Conservation (phyloP, 2,113 vertebrate genomes). For the Caranx ignobilis region DNA sequence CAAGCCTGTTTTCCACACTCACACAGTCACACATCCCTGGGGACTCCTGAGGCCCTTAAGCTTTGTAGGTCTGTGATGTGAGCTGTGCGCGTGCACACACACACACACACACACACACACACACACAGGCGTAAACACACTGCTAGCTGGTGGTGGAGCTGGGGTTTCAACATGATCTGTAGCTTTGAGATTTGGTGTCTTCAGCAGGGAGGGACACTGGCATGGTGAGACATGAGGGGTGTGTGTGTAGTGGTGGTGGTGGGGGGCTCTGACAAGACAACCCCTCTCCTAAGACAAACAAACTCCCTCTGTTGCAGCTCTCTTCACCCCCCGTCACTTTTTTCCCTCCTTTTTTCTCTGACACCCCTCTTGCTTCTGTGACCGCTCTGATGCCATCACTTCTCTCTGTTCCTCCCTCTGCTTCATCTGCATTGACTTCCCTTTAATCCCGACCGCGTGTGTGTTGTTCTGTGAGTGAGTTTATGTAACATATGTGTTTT, state of each 20-base stretch:
- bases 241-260: slow-evolving; percentile 23
- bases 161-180: slow-evolving; percentile 34
- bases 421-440: slow-evolving; percentile 36
- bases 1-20: slow-evolving; percentile 6
- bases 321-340: background rate
- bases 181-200: slow-evolving; percentile 45
- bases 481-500: slow-evolving; percentile 67
- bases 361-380: background rate
- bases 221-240: slow-evolving; percentile 17
- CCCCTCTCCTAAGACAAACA: slow-evolving; percentile 18
- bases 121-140: background rate
- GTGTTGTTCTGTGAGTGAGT: slow-evolving; percentile 12
- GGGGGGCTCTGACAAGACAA: slow-evolving; percentile 41
- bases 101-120: background rate
- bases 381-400: background rate
- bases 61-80: slow-evolving; percentile 36
- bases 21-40: slow-evolving; percentile 12
- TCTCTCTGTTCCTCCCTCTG: slow-evolving; percentile 1
- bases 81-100: slow-evolving; percentile 6
- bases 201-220: slow-evolving; percentile 32
- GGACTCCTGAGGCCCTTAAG: slow-evolving; percentile 24
- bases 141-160: slow-evolving; percentile 1
- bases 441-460: slow-evolving; percentile 8
- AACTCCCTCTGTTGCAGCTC: slow-evolving; percentile 14
- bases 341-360: slow-evolving; percentile 6